Percentiles rank a stretch among this genome's conserved stretches.
These are phyloP conservation scores for Boulengeromyrus knoepffleri DNA, from an alignment of 2,113 vertebrate species.

Conservation along the genomic window DNA sequence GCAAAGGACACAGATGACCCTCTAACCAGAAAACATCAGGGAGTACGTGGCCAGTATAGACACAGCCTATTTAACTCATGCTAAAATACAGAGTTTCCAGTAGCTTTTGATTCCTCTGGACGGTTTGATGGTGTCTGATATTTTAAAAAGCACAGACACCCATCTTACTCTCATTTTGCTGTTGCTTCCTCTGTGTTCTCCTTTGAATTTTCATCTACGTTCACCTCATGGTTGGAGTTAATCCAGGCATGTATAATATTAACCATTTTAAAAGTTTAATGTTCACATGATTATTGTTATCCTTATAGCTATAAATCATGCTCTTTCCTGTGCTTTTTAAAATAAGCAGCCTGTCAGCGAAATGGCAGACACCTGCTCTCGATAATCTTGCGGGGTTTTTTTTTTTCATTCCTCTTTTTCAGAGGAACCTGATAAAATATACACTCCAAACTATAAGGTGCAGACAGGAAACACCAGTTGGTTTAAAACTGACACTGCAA, in stretches of 20 bases:
- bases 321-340: slow-evolving; percentile 15
- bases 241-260: slow-evolving; percentile 18
- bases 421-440: slow-evolving; percentile 5
- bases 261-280: slow-evolving; percentile 26
- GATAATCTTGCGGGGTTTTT: background rate
- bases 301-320: slow-evolving; percentile 21
- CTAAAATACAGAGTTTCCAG: background rate
- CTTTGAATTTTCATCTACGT: background rate
- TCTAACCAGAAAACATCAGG: background rate
- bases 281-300: slow-evolving; percentile 21
- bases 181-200: background rate
- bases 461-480: slow-evolving; percentile 13
- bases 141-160: background rate
- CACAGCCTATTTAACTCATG: background rate
- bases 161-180: background rate
- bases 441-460: slow-evolving; percentile 11
- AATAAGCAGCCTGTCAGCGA: slow-evolving; percentile 25
- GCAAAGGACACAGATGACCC: background rate
- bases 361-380: slow-evolving; percentile 22
- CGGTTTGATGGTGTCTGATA: slow-evolving; percentile 1
- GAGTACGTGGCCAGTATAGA: background rate
- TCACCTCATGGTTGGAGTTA: slow-evolving; percentile 6
- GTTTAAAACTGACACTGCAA: slow-evolving; percentile 5
- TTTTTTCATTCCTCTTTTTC: slow-evolving; percentile 18
- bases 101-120: background rate